Evolutionary conservation across 2,888 invertebrate genomes (phyloP), one percentile per base, ranked within the genome.

Genomic region (Dasypogon diadema): DNA sequence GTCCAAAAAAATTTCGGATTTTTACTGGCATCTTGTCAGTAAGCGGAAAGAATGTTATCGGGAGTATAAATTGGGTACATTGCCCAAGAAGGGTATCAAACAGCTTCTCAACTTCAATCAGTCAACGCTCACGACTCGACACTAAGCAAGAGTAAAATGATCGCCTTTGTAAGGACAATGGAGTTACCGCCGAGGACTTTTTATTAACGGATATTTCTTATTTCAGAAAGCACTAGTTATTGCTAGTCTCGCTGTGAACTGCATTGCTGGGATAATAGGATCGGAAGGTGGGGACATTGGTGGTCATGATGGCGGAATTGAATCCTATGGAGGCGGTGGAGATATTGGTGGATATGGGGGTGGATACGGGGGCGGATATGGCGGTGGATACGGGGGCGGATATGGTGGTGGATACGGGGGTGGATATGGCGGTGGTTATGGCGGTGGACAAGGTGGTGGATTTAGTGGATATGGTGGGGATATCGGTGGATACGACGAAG

Each of bases 161-260:
- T 77, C 68, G 77, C 77, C 65, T 77, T 77, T 70, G 77, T 77
- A 77, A 77, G 77, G 73, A 75, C 56, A 14, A 34, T 2, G 30
- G 16, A 21, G 1, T 46, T 18, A 22, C 16, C 10, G 8, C 16
- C 16, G 1, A 65, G 48, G 65, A 73, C 51, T 21, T 24, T 14
- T 16, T 4, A 37, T 5, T 26, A 48, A 55, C 6, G 8, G 18
- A 34, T 16, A 18, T 68, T 42, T 42, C 5, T n/a, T 14, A 48
- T 77, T 77, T 55, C 55, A 77, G 77, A 77, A 75, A 73, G 46
- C 75, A 24, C 58, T 77, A 12, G 34, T 77, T 18, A 58, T 77
- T 14, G 70, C 73, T 48, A 68, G 74, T 55, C 46, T 77, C 12
- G 77, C 75, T 2, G 37, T 56, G 3, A 65, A 58, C 42, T 30